Evolutionary conservation across 2,888 invertebrate species (phyloP).

Genomic region (Drosophila monieri): DNA sequence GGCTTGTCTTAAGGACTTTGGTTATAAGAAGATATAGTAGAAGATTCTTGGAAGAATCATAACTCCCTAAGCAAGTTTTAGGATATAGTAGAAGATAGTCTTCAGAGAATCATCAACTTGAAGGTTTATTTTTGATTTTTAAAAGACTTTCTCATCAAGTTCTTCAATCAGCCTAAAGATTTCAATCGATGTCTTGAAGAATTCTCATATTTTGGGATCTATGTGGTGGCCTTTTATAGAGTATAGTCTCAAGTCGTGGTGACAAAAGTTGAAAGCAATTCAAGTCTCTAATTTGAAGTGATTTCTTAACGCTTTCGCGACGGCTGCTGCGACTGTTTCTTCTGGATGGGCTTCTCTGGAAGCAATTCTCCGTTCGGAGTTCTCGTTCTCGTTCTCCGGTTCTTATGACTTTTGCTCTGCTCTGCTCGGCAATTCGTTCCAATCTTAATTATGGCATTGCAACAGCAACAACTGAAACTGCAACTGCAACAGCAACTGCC

Average conservation of each 20-base stretch:
- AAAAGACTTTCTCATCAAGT: too few relatives aligned
- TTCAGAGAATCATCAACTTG: too few relatives aligned
- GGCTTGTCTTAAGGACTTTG: background rate
- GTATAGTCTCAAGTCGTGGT: constrained; percentile 7
- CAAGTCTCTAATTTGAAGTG: constrained; percentile 46
- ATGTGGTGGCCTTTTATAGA: background rate
- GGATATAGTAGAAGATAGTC: too few relatives aligned
- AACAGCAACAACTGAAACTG: constrained; percentile 44
- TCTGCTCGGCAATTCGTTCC: constrained; percentile 60
- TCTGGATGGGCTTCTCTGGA: constrained; percentile 2
- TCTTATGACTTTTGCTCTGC: constrained; percentile 9
- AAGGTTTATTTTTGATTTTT: too few relatives aligned
- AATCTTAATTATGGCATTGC: constrained; percentile 74
- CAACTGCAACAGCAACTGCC: constrained; percentile 19
- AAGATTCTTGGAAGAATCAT: too few relatives aligned
- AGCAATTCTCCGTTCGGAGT: constrained; percentile 10
- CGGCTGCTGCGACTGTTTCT: constrained; percentile 16
- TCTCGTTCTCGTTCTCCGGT: constrained; percentile 21
- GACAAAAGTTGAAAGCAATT: background rate
- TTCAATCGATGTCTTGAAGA: too few relatives aligned
- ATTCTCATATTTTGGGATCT: too few relatives aligned
- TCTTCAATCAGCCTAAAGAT: too few relatives aligned
- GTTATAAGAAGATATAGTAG: too few relatives aligned
- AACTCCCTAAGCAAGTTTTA: too few relatives aligned
- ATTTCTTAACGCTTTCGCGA: constrained; percentile 76